Evolutionary conservation across 64 coral and sea anemone species (phyloP), one percentile per base, ranked within the genome.

Genomic region (Pocillopora verrucosa): DNA sequence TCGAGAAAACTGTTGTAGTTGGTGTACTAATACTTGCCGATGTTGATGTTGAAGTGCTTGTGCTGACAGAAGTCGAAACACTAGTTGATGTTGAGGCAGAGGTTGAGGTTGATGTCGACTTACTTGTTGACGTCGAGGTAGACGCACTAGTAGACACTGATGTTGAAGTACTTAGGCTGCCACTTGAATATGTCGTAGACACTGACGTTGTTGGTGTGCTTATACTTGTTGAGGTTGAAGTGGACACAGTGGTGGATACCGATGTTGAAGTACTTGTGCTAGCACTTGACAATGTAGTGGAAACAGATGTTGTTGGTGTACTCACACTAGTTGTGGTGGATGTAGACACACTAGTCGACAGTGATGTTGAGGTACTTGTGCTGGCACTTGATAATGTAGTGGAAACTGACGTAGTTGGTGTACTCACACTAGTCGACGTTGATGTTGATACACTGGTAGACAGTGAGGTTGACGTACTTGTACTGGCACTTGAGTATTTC

Each of bases 41-140:
- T 19, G 83, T 90, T 13, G 89, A 70, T 9, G 69, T 89, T 15
- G 83, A 73, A 19, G 82, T 38, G 19, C 60, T 76, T 2, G 86
- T 76, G 45, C 87, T 88, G 0, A n/a, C 14, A 6, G 89, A 86
- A 0, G 59, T 16, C 9, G 58, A 65, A 0, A 62, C 65, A 14
- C 61, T 70, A 11, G 24, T 65, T 56, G 89, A 85, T 2, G 88
- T 82, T 59, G 88, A 70, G 51, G 88, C 16, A 73, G 15, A 36
- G 19, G 34, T 80, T 20, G 10, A 51, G 24, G 74, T 62, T 63
- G 87, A 65, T 9, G 59, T 30, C 0, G 75, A 60, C 13, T 34
- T 79, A 5, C 73, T 89, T 1, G 62, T 72, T 57, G 80, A 24
- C 2, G 58, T 26, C 3, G 68, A 72, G 7, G 16, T 87, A 1